phyloP scores from a whole-genome alignment of 2,113 vertebrate species.

The Oceanodroma tethys region DNA sequence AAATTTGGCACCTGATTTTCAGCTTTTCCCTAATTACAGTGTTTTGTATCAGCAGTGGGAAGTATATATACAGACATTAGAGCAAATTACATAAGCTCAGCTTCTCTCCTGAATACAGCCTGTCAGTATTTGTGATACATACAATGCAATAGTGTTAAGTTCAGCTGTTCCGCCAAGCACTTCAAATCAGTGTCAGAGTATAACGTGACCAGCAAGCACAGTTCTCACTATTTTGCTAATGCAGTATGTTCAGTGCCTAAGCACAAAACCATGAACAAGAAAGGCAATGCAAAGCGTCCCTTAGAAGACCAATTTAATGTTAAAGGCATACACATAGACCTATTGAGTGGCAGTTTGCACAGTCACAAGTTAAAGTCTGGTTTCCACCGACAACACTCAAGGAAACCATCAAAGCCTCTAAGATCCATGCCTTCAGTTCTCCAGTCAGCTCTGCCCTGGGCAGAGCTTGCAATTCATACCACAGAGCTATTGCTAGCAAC shows the following conservation, averaged over 20 bases:
- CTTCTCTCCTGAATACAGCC: background rate
- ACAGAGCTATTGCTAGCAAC: background rate
- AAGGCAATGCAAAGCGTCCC: background rate
- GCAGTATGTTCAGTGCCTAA: background rate
- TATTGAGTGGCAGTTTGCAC: background rate
- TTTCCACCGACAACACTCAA: background rate
- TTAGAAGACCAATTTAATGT: background rate
- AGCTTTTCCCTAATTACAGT: background rate
- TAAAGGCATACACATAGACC: background rate
- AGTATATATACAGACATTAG: background rate
- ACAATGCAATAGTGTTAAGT: rapidly evolving
- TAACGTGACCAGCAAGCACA: background rate
- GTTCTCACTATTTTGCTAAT: background rate
- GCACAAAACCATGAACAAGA: background rate
- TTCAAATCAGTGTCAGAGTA: background rate
- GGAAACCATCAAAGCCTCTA: background rate
- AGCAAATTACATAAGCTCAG: background rate
- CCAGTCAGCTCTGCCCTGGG: background rate
- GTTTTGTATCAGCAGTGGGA: background rate
- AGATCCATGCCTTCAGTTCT: background rate
- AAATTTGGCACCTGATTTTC: background rate
- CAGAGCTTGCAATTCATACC: background rate
- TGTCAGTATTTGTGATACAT: background rate
- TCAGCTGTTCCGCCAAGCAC: background rate
- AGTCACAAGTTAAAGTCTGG: background rate